Base-by-base conservation (phyloP, 2,113 vertebrate species). In the Columba janthina region DNA sequence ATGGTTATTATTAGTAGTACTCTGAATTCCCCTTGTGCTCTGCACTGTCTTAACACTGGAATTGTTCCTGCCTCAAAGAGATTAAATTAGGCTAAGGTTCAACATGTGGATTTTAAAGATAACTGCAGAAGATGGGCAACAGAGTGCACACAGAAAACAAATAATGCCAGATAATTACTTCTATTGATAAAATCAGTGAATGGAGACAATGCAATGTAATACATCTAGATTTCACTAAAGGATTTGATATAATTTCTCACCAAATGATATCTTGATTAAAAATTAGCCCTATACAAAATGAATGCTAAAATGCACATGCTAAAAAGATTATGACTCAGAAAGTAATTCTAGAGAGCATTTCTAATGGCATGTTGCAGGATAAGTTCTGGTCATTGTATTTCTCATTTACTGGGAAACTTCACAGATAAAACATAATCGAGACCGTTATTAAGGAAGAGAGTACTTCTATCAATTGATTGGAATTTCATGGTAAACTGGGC, bases 281-380 rank as follows among this genome's bases (percentile, higher is more conserved):
- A 96, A 96, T 95, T 93, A 95, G 89, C 67, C 48, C 85, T 88
- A 96, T 96, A 91, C 60, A 96, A 93, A 96, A 93, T 96, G 70
- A 96, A 91, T 66, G 71, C 74, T 70, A 40, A 40, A 40, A 40
- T 40, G 58, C 82, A 85, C 51, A 75, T 93, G 71, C 46, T 79
- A 85, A 76, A 88, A 85, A 90, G 88, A 83, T 64, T 83, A 58
- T 91, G 87, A 95, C 83, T 96, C 93, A 96, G 82, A 93, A 89
- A 93, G 40, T 60, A 83, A 77, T 94, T 95, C 85, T 89, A 79
- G 60, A 67, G 71, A 58, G 21, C 32, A 57, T 82, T 78, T 89
- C 19, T 69, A 89, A 89, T 70, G 34, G 32, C 0, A 0, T 65
- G n/a, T 65, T 79, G 61, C 7, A 4, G 50, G 74, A 85, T 79